phyloP scores from a whole-genome alignment of 2,797 vertebrate species.

The Sphenodon punctatus region DNA sequence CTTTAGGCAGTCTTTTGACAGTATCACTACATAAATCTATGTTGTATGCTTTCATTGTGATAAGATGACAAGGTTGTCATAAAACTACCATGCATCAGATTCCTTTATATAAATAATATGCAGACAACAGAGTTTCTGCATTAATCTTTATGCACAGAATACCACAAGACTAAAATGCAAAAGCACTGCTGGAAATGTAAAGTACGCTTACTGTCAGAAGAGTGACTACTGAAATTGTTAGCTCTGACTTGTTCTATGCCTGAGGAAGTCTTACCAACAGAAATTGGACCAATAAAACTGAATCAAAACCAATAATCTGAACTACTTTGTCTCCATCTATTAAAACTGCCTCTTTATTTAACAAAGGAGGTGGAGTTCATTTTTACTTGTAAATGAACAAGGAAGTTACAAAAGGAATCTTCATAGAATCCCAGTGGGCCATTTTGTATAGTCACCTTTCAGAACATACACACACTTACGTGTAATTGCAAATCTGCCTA shows the following conservation, averaged over 20 bases:
- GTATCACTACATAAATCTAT: constrained; percentile 37
- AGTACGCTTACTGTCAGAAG: background rate
- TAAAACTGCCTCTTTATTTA: too few relatives aligned
- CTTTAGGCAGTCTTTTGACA: constrained; percentile 44
- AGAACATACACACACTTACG: too few relatives aligned
- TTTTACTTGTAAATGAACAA: background rate
- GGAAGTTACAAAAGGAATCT: background rate
- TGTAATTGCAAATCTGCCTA: too few relatives aligned
- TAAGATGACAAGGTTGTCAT: constrained; percentile 12
- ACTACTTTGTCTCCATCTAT: too few relatives aligned
- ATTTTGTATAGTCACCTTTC: background rate
- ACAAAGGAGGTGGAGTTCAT: too few relatives aligned
- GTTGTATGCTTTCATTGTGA: background rate
- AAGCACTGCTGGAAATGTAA: background rate
- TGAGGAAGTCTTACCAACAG: too few relatives aligned
- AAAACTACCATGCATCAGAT: background rate
- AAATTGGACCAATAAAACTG: too few relatives aligned
- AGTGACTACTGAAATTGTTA: too few relatives aligned
- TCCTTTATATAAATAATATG: constrained; percentile 9
- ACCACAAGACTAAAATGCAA: background rate
- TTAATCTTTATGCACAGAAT: background rate
- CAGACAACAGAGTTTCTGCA: background rate
- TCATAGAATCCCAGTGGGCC: background rate
- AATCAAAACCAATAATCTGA: too few relatives aligned
- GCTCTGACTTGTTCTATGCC: too few relatives aligned